Conservation (phyloP, 2,797 vertebrate species). For the Fundulus diaphanus region DNA sequence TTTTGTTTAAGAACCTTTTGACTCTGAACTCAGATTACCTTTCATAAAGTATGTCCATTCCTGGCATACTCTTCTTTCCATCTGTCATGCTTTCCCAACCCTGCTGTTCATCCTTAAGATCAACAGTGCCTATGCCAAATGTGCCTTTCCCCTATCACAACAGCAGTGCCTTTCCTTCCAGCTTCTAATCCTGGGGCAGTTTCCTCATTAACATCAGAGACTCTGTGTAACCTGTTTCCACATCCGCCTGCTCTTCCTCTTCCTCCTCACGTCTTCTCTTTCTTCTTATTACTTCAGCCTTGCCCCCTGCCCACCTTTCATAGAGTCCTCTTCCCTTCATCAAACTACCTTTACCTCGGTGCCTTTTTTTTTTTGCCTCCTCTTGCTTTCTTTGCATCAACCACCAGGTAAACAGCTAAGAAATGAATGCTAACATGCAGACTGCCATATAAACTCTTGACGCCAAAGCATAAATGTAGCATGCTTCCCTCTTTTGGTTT, state of each 20-base stretch:
- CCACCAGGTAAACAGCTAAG: constrained; percentile 43
- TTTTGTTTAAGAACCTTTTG: neutral
- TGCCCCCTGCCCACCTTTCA: constrained; percentile 28
- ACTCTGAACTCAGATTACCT: neutral
- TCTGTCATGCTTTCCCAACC: constrained; percentile 8
- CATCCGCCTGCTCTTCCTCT: constrained; percentile 24
- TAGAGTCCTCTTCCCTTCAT: constrained; percentile 19
- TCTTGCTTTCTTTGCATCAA: constrained; percentile 7
- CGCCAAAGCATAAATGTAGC: constrained; percentile 31
- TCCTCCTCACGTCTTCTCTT: constrained; percentile 8
- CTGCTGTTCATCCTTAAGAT: constrained; percentile 21
- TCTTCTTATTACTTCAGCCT: neutral
- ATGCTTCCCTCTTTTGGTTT: constrained; percentile 38
- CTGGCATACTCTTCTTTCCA: constrained; percentile 3
- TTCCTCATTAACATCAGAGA: constrained; percentile 60
- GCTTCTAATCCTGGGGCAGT: constrained; percentile 37
- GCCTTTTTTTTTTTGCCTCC: constrained; percentile 1
- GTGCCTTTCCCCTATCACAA: constrained; percentile 51
- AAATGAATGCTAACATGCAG: constrained; percentile 29
- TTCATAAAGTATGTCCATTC: constrained; percentile 12
- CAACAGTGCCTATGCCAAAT: constrained; percentile 47
- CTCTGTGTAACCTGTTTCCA: constrained; percentile 46
- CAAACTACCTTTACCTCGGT: constrained; percentile 5
- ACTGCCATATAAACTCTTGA: constrained; percentile 37
- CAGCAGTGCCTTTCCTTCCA: constrained; percentile 42